phyloP scores from a whole-genome alignment of 1,140 invertebrate genomes.

The Maconellicoccus hirsutus region DNA sequence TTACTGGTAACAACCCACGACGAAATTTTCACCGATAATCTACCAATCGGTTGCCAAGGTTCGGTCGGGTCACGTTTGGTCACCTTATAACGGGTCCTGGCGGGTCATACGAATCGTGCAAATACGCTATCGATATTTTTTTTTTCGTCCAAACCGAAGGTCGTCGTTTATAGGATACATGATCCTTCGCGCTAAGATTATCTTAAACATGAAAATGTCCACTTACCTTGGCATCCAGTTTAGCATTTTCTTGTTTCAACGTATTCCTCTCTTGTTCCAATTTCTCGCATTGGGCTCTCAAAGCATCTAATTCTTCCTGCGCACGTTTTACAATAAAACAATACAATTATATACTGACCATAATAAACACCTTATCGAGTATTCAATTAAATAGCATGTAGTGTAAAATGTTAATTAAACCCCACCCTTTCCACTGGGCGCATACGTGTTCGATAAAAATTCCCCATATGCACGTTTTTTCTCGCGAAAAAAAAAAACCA shows the following conservation, averaged over 20 bases:
- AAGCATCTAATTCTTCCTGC: conserved; percentile 72
- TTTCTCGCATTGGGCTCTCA: conserved; percentile 71
- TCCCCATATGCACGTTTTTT: too few relatives aligned
- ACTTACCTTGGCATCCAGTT: conserved; percentile 78
- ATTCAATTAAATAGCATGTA: too few relatives aligned
- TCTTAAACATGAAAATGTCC: too few relatives aligned
- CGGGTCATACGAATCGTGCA: background rate
- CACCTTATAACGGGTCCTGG: too few relatives aligned
- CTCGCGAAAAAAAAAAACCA: too few relatives aligned
- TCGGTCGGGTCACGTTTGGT: too few relatives aligned
- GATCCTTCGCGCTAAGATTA: background rate
- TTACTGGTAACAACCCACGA: background rate
- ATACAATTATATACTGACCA: too few relatives aligned
- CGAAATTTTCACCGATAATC: background rate
- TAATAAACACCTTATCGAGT: too few relatives aligned
- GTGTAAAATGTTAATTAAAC: too few relatives aligned
- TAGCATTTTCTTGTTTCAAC: conserved; percentile 77
- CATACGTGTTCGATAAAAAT: too few relatives aligned
- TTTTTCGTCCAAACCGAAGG: too few relatives aligned
- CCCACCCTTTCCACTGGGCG: too few relatives aligned
- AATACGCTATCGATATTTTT: background rate
- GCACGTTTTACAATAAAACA: conserved; percentile 24
- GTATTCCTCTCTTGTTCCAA: conserved; percentile 70
- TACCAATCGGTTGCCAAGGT: background rate
- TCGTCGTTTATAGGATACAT: background rate